phyloP scores from a whole-genome alignment of 2,888 invertebrate species.

The Monochamus alternatus region DNA sequence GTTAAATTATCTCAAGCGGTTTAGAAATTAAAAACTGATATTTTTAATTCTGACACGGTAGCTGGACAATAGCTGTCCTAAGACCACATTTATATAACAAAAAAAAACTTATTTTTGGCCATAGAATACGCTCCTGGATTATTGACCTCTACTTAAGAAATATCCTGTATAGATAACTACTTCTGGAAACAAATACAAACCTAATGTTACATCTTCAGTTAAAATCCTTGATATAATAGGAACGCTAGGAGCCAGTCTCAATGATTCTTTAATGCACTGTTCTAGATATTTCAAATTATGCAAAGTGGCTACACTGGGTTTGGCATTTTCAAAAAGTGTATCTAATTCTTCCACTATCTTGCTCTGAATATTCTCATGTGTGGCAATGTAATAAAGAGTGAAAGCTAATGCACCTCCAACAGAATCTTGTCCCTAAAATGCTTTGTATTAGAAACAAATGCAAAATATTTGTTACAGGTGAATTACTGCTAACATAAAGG shows the following conservation, averaged over 20 bases:
- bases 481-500: constrained; percentile 76
- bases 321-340: constrained; percentile 71
- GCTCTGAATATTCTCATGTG: constrained; percentile 72
- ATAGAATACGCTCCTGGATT: no score
- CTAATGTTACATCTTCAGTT: constrained; percentile 74
- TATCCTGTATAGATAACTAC: background rate
- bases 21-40: no score
- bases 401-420: constrained; percentile 75
- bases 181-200: constrained; percentile 67
- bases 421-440: constrained; percentile 75
- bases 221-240: constrained; percentile 77
- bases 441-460: background rate
- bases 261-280: constrained; percentile 80
- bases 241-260: constrained; percentile 80
- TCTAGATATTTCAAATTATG: constrained; percentile 79
- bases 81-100: no score
- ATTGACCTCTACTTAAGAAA: no score
- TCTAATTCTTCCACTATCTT: constrained; percentile 72
- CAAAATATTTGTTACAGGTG: background rate
- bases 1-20: no score
- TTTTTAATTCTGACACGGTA: no score
- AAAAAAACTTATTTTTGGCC: no score
- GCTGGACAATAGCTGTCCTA: no score
- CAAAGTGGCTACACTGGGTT: constrained; percentile 71
- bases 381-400: constrained; percentile 74